Evolutionary conservation across 2,888 invertebrate species (phyloP).

Genomic region (Torymus auratus): DNA sequence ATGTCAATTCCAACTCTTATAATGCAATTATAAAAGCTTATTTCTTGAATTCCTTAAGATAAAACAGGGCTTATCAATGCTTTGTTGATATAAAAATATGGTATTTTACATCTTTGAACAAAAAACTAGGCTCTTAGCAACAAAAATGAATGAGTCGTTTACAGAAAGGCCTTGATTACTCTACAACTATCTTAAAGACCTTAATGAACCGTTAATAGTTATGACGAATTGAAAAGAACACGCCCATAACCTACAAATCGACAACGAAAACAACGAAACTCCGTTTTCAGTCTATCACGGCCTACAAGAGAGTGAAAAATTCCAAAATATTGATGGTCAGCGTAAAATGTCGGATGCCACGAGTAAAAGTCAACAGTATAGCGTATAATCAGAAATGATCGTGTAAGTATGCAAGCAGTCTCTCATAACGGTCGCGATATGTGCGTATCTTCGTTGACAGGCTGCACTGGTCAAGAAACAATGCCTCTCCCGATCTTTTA

Average conservation of each 20-base stretch:
- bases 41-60: neutral
- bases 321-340: neutral
- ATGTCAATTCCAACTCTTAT: too few relatives aligned
- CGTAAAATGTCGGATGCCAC: slow-evolving; percentile 22
- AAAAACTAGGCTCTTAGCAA: neutral
- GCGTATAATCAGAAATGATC: neutral
- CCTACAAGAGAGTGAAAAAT: neutral
- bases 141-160: neutral
- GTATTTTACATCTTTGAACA: neutral
- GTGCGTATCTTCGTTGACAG: neutral
- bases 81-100: slow-evolving; percentile 15
- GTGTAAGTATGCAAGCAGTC: slow-evolving; percentile 1
- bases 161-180: slow-evolving; percentile 32
- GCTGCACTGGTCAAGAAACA: neutral
- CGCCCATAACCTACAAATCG: slow-evolving; percentile 67
- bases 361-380: slow-evolving; percentile 17
- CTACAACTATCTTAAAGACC: slow-evolving; percentile 1
- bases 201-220: slow-evolving; percentile 46
- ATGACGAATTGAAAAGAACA: slow-evolving; percentile 59
- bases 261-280: neutral
- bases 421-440: slow-evolving; percentile 26
- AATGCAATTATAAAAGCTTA: too few relatives aligned
- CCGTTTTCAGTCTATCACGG: neutral
- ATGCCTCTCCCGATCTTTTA: too few relatives aligned
- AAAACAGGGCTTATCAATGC: slow-evolving; percentile 17